phyloP scores from a whole-genome alignment of 2,113 vertebrate species.

The Sisor rabdophorus region DNA sequence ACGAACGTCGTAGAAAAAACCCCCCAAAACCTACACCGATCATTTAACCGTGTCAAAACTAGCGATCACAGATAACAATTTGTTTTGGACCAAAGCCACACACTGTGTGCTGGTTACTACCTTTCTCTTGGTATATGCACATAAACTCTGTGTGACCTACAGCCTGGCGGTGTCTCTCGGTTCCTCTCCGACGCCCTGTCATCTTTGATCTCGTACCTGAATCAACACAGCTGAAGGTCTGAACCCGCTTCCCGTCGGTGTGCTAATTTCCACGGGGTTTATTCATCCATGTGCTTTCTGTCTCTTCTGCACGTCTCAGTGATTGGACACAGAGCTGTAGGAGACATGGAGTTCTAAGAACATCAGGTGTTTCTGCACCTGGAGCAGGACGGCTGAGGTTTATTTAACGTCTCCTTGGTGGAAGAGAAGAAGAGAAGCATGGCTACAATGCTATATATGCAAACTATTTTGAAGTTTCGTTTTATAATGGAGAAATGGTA shows the following conservation, averaged over 20 bases:
- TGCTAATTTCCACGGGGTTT: slow-evolving; percentile 23
- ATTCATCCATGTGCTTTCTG: background rate
- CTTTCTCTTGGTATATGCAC: background rate
- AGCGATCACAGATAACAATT: too few species aligned
- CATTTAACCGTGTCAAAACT: too few species aligned
- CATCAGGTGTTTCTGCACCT: background rate
- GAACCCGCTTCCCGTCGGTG: background rate
- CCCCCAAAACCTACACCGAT: too few species aligned
- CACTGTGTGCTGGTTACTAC: background rate
- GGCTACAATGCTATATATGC: too few species aligned
- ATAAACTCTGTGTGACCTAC: background rate
- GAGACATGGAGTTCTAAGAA: background rate
- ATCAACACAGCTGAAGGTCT: background rate
- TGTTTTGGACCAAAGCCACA: too few species aligned
- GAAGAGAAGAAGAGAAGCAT: too few species aligned
- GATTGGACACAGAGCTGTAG: background rate
- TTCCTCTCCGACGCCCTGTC: background rate
- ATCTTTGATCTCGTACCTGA: background rate
- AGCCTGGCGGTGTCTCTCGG: slow-evolving; percentile 3
- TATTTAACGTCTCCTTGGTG: background rate
- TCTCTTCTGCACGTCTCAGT: background rate
- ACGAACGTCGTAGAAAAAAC: too few species aligned
- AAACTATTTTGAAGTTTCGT: too few species aligned
- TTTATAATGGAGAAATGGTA: too few species aligned
- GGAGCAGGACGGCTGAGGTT: background rate